Percentiles rank a stretch among this genome's conserved stretches.
Conservation (phyloP, 2,888 invertebrate species). For the Syritta pipiens region DNA sequence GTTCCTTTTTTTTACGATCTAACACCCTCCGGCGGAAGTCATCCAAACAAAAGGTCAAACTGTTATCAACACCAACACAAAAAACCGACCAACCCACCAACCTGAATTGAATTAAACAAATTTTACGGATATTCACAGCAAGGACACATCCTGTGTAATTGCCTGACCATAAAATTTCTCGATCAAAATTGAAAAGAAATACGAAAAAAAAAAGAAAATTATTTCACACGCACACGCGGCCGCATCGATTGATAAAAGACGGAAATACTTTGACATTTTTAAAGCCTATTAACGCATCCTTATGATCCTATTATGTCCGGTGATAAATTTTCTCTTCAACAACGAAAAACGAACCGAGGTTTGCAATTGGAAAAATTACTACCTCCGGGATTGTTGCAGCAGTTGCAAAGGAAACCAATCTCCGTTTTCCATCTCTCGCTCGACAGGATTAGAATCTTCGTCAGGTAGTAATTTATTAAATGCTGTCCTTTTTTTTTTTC, state of each 20-base stretch:
- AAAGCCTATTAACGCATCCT: slow-evolving; percentile 66
- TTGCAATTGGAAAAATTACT: slow-evolving; percentile 15
- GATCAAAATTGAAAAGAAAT: no score
- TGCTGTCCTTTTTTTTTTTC: slow-evolving; percentile 44
- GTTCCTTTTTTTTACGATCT: no score
- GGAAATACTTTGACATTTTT: slow-evolving; percentile 67
- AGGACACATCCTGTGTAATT: slow-evolving; percentile 24
- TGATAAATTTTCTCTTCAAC: slow-evolving; percentile 41
- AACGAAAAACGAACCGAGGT: slow-evolving; percentile 8
- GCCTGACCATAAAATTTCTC: slow-evolving; percentile 40
- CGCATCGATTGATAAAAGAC: slow-evolving; percentile 27
- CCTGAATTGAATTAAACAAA: slow-evolving; percentile 25
- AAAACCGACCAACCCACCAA: slow-evolving; percentile 4
- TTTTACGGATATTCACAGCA: slow-evolving; percentile 34
- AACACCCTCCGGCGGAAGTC: no score
- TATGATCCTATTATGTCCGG: slow-evolving; percentile 67
- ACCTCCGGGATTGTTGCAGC: no score
- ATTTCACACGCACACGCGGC: slow-evolving; percentile 34
- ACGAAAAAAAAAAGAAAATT: neutral
- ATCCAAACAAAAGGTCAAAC: slow-evolving; percentile 23
- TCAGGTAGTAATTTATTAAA: slow-evolving; percentile 51
- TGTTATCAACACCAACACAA: slow-evolving; percentile 7
- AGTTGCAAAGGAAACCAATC: slow-evolving; percentile 42
- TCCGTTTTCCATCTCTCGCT: slow-evolving; percentile 28
- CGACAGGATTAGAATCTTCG: slow-evolving; percentile 34